A percentile compares a stretch with the other conserved stretches of the same genome.
Evolutionary conservation across 2,113 vertebrate species (phyloP).

Genomic region (Sceloporus tristichus): DNA sequence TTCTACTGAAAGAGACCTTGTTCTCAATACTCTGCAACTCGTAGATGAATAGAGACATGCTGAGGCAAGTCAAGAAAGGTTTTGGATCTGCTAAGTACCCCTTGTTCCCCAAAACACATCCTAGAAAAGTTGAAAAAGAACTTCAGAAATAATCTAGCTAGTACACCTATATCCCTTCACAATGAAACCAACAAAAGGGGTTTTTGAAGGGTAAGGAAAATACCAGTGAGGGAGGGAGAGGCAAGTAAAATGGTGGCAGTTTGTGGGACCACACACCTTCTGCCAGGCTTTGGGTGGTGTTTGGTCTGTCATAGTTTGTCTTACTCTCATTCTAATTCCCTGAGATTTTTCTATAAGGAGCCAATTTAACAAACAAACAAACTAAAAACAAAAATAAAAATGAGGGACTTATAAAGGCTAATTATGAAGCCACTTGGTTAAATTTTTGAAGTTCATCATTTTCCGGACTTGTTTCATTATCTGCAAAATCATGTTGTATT

Average conservation of each 20-base stretch:
- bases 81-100: not conserved
- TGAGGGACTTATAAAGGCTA: not conserved
- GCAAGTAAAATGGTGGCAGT: not conserved
- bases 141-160: not conserved
- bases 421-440: not conserved
- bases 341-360: not conserved
- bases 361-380: not conserved
- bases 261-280: too few species aligned
- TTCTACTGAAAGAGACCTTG: too few species aligned
- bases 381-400: not conserved
- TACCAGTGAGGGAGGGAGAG: not conserved
- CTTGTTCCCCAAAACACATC: not conserved
- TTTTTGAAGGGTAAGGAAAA: not conserved
- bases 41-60: not conserved
- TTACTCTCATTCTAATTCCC: not conserved
- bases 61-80: not conserved
- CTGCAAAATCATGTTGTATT: constrained; percentile 11
- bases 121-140: not conserved
- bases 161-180: not conserved
- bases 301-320: not conserved
- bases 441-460: not conserved
- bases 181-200: not conserved
- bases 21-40: not conserved
- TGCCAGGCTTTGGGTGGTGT: not conserved
- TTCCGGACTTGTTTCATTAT: not conserved